These are phyloP conservation scores for Formica aserva DNA, from an alignment of 2,888 invertebrate species.

Conservation along the genomic window DNA sequence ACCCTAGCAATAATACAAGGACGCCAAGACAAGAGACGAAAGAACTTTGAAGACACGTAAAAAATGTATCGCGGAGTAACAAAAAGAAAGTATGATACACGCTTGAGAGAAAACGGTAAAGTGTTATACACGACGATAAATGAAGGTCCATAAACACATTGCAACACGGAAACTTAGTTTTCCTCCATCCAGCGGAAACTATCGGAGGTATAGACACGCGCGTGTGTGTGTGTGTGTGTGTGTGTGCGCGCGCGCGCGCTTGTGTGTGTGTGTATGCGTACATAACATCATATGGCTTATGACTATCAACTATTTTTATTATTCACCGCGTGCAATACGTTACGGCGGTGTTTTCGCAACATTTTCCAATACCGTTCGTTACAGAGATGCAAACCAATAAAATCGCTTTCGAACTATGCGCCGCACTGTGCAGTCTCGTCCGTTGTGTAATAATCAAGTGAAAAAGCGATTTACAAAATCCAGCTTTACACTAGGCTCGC, in stretches of 20 bases:
- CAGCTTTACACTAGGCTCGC: slow-evolving; percentile 2
- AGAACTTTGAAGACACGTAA: background rate
- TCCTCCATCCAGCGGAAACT: slow-evolving; percentile 34
- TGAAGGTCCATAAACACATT: slow-evolving; percentile 28
- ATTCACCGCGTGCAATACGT: slow-evolving; percentile 41
- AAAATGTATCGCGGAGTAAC: background rate
- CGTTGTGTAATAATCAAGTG: slow-evolving; percentile 16
- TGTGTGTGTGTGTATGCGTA: too few species aligned
- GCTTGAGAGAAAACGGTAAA: slow-evolving; percentile 1
- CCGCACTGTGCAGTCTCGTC: background rate
- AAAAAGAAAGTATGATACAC: background rate
- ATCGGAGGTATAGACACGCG: slow-evolving; percentile 14
- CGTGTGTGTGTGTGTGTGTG: background rate
- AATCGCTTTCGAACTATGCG: slow-evolving; percentile 27
- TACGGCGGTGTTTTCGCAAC: slow-evolving; percentile 36
- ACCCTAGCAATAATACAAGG: background rate
- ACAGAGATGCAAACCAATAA: slow-evolving; percentile 16
- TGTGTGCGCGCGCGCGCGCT: too few species aligned
- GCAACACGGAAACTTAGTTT: slow-evolving; percentile 30
- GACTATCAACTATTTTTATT: slow-evolving; percentile 54
- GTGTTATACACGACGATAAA: slow-evolving; percentile 27
- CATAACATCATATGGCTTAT: slow-evolving; percentile 42
- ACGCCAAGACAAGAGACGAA: background rate
- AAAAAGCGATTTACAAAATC: background rate
- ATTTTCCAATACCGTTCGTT: slow-evolving; percentile 45